Percentiles rank a stretch among this genome's conserved stretches.
Evolutionary conservation across 1,140 invertebrate species (phyloP).

Genomic region (Apolygus lucorum): DNA sequence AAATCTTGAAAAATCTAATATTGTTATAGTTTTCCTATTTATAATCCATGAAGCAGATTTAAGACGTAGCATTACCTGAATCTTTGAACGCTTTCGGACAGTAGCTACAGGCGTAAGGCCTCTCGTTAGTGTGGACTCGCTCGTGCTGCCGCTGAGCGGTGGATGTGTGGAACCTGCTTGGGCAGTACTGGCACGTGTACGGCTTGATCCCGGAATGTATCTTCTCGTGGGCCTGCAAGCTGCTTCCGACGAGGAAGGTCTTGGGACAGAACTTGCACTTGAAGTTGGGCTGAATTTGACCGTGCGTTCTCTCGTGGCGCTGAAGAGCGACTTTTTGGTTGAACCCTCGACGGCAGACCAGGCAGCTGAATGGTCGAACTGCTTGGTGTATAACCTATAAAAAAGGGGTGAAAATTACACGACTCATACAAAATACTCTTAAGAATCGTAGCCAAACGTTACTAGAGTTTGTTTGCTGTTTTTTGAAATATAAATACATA

Average conservation of each 20-base stretch:
- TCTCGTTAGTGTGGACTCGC: constrained; percentile 49
- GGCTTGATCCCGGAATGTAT: constrained; percentile 33
- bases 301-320: constrained; percentile 31
- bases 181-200: constrained; percentile 31
- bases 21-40: too few species aligned
- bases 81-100: constrained; percentile 54
- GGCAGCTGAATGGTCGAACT: constrained; percentile 32
- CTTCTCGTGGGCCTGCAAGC: constrained; percentile 32
- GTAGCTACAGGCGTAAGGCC: constrained; percentile 46
- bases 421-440: too few species aligned
- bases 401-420: neutral
- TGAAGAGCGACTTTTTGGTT: constrained; percentile 32
- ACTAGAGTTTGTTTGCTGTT: too few species aligned
- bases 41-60: too few species aligned
- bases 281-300: constrained; percentile 25
- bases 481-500: too few species aligned
- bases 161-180: constrained; percentile 36
- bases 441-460: too few species aligned
- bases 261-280: constrained; percentile 32
- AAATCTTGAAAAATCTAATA: too few species aligned
- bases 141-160: constrained; percentile 49
- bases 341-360: constrained; percentile 28
- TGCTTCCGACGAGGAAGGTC: constrained; percentile 29
- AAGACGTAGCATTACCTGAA: too few species aligned
- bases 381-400: constrained; percentile 30